A percentile compares a stretch with the other conserved stretches of the same genome.
phyloP scores from a whole-genome alignment of 2,888 invertebrate species.

The Drosophila formosana region DNA sequence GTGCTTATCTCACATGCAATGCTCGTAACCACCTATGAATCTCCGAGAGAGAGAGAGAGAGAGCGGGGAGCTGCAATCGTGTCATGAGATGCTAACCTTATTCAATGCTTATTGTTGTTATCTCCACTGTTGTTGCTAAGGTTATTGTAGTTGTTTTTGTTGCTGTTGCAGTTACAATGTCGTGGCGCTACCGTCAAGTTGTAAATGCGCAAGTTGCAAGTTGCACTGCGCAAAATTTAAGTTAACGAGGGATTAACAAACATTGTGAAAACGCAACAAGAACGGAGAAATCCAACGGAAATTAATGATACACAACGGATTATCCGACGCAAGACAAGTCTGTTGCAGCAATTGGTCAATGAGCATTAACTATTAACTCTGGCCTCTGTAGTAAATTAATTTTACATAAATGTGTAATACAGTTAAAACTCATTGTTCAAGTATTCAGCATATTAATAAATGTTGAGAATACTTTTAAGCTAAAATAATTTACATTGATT shows the following conservation, averaged over 20 bases:
- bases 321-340: not conserved
- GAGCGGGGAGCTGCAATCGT: slow-evolving; percentile 24
- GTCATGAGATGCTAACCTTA: slow-evolving; percentile 68
- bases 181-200: slow-evolving; percentile 69
- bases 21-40: slow-evolving; percentile 33
- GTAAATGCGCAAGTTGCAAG: slow-evolving; percentile 64
- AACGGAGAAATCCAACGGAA: slow-evolving; percentile 18
- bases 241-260: slow-evolving; percentile 6
- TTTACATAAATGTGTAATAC: too few relatives aligned
- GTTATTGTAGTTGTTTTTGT: slow-evolving; percentile 29
- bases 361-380: not conserved
- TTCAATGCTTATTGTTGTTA: slow-evolving; percentile 65
- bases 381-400: too few relatives aligned
- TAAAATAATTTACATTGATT: too few relatives aligned
- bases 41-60: not conserved
- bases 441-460: too few relatives aligned
- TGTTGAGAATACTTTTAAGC: too few relatives aligned
- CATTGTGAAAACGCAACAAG: slow-evolving; percentile 1
- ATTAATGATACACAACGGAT: slow-evolving; percentile 16
- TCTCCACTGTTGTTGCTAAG: slow-evolving; percentile 33
- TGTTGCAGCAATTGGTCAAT: not conserved
- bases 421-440: too few relatives aligned
- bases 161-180: slow-evolving; percentile 62
- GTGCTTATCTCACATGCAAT: slow-evolving; percentile 65
- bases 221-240: slow-evolving; percentile 47